A percentile compares a stretch with the other conserved stretches of the same genome.
phyloP scores from a whole-genome alignment of 2,113 vertebrate species.

The Seriola dumerili region DNA sequence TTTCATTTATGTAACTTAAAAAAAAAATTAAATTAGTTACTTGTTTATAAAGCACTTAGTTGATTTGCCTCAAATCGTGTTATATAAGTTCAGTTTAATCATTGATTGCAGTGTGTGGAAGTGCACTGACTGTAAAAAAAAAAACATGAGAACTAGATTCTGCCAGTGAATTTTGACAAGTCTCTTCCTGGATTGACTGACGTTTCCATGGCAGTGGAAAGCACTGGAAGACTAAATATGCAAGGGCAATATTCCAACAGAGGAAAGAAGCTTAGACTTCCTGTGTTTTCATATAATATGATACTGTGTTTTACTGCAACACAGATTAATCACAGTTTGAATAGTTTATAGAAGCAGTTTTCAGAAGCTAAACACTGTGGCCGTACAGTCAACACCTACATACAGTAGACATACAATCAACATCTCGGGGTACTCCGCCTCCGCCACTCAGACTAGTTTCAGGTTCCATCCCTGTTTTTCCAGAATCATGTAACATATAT shows the following conservation, averaged over 20 bases:
- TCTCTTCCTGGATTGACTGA: background rate
- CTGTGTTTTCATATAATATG: background rate
- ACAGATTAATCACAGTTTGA: background rate
- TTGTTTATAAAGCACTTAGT: constrained; percentile 9
- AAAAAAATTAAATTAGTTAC: background rate
- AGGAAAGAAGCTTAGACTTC: constrained; percentile 8
- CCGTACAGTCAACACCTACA: background rate
- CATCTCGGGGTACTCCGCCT: background rate
- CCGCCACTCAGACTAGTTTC: too few species aligned
- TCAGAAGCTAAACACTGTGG: too few species aligned
- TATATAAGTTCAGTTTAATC: background rate
- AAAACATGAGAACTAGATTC: background rate
- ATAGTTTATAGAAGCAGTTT: background rate
- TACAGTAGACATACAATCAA: constrained; percentile 6
- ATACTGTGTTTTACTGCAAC: background rate
- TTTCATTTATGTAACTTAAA: background rate
- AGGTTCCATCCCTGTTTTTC: too few species aligned
- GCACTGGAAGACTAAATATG: background rate
- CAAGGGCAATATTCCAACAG: background rate
- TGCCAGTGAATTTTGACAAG: background rate
- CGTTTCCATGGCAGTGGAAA: background rate
- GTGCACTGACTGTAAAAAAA: background rate
- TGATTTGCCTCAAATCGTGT: constrained; percentile 22
- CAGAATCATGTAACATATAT: too few species aligned
- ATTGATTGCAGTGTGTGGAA: background rate